A percentile compares a stretch with the other conserved stretches of the same genome.
phyloP scores from a whole-genome alignment of 2,113 vertebrate genomes.

The Leuciscus idus region DNA sequence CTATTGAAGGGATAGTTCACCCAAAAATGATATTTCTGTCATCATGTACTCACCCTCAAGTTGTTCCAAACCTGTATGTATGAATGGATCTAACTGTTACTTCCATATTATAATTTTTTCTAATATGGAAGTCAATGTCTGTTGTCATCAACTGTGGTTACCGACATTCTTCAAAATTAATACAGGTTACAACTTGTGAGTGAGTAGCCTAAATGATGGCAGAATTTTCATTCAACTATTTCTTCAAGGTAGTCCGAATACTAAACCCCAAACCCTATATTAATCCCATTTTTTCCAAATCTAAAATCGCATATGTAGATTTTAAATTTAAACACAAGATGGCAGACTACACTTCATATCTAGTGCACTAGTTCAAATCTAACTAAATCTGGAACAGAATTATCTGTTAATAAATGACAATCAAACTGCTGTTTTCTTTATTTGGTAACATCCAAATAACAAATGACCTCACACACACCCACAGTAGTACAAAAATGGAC shows the following conservation, averaged over 20 bases:
- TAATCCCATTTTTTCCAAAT: neutral
- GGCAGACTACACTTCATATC: neutral
- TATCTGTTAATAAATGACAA: neutral
- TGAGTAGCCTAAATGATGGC: no score
- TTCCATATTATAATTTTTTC: no score
- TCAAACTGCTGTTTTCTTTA: neutral
- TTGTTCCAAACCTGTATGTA: no score
- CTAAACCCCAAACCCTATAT: neutral
- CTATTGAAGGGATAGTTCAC: neutral
- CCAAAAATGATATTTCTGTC: no score
- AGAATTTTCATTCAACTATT: no score
- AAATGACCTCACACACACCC: neutral
- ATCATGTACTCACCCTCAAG: no score
- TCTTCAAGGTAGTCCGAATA: neutral
- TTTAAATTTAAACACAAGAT: slow-evolving; percentile 6
- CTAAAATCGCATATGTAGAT: neutral
- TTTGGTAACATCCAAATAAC: neutral
- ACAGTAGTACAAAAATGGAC: neutral
- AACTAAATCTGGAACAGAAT: neutral
- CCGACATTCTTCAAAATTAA: no score
- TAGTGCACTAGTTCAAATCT: neutral
- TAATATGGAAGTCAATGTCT: no score
- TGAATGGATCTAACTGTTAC: no score
- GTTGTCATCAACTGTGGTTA: no score
- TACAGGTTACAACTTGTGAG: no score